Conservation (phyloP, 1,140 invertebrate genomes). For the Telenomus remus region DNA sequence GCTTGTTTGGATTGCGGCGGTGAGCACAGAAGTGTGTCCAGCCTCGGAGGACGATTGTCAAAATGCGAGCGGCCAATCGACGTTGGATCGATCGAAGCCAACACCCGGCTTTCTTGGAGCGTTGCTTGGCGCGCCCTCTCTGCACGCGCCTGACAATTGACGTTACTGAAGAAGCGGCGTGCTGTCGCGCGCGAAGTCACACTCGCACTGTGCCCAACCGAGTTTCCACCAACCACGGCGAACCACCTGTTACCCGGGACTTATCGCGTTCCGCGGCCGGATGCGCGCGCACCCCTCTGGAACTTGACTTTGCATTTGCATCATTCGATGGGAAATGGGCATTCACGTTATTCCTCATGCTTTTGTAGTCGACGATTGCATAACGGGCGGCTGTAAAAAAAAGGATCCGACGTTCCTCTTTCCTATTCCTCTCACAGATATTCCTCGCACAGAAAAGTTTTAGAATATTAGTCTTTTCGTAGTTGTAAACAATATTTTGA, state of each 20-base stretch:
- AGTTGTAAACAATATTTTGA: no score
- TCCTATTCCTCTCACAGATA: no score
- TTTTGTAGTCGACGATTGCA: slow-evolving; percentile 11
- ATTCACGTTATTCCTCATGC: slow-evolving; percentile 12
- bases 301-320: slow-evolving; percentile 35
- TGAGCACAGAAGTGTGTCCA: neutral
- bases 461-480: no score
- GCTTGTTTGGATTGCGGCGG: no score
- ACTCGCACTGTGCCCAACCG: slow-evolving; percentile 11
- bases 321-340: slow-evolving; percentile 4
- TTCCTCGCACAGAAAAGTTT: no score
- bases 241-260: slow-evolving; percentile 43
- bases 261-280: slow-evolving; percentile 29
- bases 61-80: neutral
- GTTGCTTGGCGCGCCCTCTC: slow-evolving; percentile 5
- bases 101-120: slow-evolving; percentile 1
- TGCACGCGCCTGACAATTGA: neutral
- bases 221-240: slow-evolving; percentile 28
- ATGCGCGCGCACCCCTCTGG: slow-evolving; percentile 25
- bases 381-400: slow-evolving; percentile 15
- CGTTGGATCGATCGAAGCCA: slow-evolving; percentile 5
- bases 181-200: slow-evolving; percentile 16
- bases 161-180: neutral
- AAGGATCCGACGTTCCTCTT: neutral
- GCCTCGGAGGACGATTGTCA: neutral